Conservation (phyloP, 2,797 vertebrate genomes). For the Smutsia temminckii region DNA sequence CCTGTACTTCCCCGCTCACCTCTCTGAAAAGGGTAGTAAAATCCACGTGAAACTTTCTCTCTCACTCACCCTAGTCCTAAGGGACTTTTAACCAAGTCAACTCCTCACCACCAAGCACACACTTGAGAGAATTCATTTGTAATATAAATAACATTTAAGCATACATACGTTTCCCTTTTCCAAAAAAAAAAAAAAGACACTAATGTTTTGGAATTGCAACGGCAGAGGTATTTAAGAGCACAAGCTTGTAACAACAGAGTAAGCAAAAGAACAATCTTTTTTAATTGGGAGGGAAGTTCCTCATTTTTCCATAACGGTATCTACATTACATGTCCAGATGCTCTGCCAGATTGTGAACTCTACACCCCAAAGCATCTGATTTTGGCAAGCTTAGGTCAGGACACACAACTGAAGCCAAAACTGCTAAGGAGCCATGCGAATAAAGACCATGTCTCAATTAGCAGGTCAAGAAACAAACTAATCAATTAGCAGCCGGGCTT, state of each 20-base stretch:
- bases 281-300: slow-evolving; percentile 50
- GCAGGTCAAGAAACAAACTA: slow-evolving; percentile 46
- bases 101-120: not conserved
- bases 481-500: slow-evolving; percentile 69
- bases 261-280: slow-evolving; percentile 34
- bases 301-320: slow-evolving; percentile 63
- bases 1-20: not conserved
- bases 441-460: slow-evolving; percentile 21
- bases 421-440: not conserved
- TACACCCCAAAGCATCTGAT: slow-evolving; percentile 62
- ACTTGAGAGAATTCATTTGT: not conserved
- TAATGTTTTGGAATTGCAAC: not conserved
- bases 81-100: not conserved
- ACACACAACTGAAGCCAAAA: slow-evolving; percentile 42
- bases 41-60: not conserved
- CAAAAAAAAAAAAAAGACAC: not conserved
- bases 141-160: not conserved
- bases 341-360: slow-evolving; percentile 55
- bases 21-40: not conserved
- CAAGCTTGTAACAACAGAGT: not conserved
- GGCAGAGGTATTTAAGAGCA: not conserved
- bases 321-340: slow-evolving; percentile 42
- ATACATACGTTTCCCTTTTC: not conserved
- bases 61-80: not conserved
- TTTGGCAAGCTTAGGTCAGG: slow-evolving; percentile 43